A percentile compares a stretch with the other conserved stretches of the same genome.
Conservation (phyloP, 2,113 vertebrate genomes). For the Connochaetes taurinus region DNA sequence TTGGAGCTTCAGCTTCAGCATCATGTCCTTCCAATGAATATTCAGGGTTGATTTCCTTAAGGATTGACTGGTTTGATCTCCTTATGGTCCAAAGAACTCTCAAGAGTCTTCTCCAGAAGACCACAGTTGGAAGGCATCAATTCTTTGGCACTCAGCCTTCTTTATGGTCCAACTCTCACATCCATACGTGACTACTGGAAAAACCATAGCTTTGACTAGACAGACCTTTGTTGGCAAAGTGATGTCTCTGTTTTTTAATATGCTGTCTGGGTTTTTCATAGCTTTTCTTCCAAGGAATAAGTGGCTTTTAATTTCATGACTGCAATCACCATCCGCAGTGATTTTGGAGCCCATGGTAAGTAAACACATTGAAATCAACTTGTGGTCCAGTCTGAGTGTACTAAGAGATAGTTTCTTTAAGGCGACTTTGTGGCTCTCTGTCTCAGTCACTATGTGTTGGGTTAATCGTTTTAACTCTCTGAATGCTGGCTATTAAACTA, state of each 20-base stretch:
- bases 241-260: neutral
- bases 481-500: neutral
- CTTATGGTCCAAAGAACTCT: neutral
- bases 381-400: neutral
- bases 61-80: neutral
- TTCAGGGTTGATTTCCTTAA: neutral
- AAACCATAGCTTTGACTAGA: neutral
- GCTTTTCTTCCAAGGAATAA: neutral
- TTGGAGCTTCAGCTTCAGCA: neutral
- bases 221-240: neutral
- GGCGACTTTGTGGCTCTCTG: neutral
- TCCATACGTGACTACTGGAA: neutral
- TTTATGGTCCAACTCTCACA: neutral
- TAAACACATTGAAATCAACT: neutral
- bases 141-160: neutral
- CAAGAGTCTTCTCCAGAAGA: neutral
- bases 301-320: neutral
- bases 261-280: neutral
- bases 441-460: neutral
- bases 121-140: neutral
- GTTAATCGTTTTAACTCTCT: neutral
- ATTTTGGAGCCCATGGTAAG: neutral
- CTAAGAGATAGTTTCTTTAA: neutral
- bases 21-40: neutral
- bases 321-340: fast-evolving